These are phyloP conservation scores for Drosophila yooni DNA, from an alignment of 2,888 invertebrate genomes.

Conservation along the genomic window DNA sequence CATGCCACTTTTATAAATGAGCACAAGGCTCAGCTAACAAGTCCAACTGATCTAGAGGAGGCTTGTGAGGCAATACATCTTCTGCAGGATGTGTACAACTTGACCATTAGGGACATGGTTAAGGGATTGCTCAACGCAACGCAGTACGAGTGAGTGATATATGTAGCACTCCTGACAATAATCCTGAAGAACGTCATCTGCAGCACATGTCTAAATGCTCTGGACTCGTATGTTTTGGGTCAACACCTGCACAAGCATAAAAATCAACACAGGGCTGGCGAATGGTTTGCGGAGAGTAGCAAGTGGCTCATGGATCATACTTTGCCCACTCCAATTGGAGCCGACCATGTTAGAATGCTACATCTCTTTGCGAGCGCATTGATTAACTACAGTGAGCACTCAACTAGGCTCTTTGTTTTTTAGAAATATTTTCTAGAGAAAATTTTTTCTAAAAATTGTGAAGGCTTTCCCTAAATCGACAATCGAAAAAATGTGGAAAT, in stretches of 20 bases:
- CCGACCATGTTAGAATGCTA: conserved; percentile 27
- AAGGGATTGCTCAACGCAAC: conserved; percentile 93
- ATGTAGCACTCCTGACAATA: neutral
- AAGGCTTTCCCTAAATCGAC: too few species aligned
- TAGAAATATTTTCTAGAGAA: too few species aligned
- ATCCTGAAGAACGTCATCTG: neutral
- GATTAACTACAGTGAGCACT: conserved; percentile 59
- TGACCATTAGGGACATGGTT: conserved; percentile 92
- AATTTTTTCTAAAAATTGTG: too few species aligned
- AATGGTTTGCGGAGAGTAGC: conserved; percentile 66
- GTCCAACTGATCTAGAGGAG: conserved; percentile 94
- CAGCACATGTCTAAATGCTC: conserved; percentile 61
- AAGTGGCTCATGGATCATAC: conserved; percentile 21
- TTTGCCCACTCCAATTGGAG: conserved; percentile 9
- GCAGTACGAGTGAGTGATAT: conserved; percentile 88
- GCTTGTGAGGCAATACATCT: conserved; percentile 96
- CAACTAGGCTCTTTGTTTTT: too few species aligned
- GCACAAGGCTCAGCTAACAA: conserved; percentile 86
- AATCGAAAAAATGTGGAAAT: too few species aligned
- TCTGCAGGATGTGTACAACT: conserved; percentile 94
- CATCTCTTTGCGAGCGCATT: conserved; percentile 58
- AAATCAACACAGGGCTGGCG: conserved; percentile 36
- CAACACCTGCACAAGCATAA: conserved; percentile 40
- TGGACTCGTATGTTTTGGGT: conserved; percentile 70
- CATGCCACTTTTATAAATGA: conserved; percentile 34